These are phyloP conservation scores for Ficedula albicollis DNA, from an alignment of 2,797 vertebrate species.

Conservation along the genomic window DNA sequence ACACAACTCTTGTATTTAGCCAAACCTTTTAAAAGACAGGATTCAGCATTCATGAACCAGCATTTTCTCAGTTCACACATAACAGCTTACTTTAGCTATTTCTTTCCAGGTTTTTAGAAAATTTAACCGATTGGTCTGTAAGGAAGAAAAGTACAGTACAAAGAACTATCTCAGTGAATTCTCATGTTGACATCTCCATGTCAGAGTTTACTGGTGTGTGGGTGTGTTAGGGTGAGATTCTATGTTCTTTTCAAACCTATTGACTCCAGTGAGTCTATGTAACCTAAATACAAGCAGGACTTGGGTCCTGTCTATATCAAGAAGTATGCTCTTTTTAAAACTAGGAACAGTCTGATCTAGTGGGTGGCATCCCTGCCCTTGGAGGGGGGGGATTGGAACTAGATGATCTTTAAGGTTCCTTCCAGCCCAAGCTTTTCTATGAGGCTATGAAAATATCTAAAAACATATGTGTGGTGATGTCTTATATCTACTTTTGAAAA, in stretches of 20 bases:
- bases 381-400: not conserved
- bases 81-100: not conserved
- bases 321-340: not conserved
- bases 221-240: not conserved
- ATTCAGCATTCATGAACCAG: not conserved
- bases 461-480: not conserved
- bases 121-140: not conserved
- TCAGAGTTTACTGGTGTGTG: not conserved
- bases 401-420: not conserved
- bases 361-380: not conserved
- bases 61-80: not conserved
- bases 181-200: not conserved
- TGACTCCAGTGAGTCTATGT: not conserved
- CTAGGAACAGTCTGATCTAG: not conserved
- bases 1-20: not conserved
- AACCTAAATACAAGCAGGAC: not conserved
- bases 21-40: not conserved
- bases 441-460: not conserved
- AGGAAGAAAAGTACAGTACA: not conserved
- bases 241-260: not conserved
- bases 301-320: not conserved
- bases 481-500: not conserved
- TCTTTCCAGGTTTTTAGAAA: not conserved
- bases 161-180: not conserved
- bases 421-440: not conserved